Percentiles rank a stretch among this genome's conserved stretches.
phyloP scores from a whole-genome alignment of 2,888 invertebrate species.

The Oegoconia quadripuncta region DNA sequence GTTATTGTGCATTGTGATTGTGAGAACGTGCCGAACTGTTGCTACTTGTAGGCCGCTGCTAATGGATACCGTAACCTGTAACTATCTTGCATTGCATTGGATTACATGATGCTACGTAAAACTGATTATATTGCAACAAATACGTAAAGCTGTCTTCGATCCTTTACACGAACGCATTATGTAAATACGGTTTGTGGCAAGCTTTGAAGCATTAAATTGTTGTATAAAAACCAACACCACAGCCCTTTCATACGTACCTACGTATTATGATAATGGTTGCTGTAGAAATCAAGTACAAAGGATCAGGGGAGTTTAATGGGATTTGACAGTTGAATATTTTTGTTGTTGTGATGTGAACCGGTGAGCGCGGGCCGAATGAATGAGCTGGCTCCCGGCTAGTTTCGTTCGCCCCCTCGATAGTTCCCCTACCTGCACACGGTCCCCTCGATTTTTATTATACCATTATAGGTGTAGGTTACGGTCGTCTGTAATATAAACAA shows the following conservation, averaged over 20 bases:
- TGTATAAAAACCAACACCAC: too few relatives aligned
- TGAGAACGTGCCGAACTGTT: too few relatives aligned
- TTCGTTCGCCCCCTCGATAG: neutral
- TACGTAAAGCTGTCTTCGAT: too few relatives aligned
- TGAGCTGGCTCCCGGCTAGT: neutral
- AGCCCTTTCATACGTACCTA: neutral
- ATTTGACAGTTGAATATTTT: neutral
- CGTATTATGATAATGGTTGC: neutral
- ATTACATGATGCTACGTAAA: too few relatives aligned
- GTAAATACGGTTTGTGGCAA: conserved; percentile 11
- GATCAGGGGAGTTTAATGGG: too few relatives aligned
- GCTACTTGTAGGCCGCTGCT: too few relatives aligned
- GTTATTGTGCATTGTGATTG: conserved; percentile 18
- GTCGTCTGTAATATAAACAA: too few relatives aligned
- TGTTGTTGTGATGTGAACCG: neutral
- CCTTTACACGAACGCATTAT: conserved; percentile 4
- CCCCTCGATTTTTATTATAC: neutral
- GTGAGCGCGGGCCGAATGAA: neutral
- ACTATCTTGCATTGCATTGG: too few relatives aligned
- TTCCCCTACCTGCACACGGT: neutral
- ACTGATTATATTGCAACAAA: too few relatives aligned
- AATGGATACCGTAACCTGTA: too few relatives aligned
- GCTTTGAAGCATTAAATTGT: conserved; percentile 5
- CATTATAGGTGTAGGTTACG: too few relatives aligned
- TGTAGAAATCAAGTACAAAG: too few relatives aligned